Percentiles rank a stretch among this genome's conserved stretches.
Conservation (phyloP, 2,888 invertebrate genomes). For the Caenorhabditis wallacei region DNA sequence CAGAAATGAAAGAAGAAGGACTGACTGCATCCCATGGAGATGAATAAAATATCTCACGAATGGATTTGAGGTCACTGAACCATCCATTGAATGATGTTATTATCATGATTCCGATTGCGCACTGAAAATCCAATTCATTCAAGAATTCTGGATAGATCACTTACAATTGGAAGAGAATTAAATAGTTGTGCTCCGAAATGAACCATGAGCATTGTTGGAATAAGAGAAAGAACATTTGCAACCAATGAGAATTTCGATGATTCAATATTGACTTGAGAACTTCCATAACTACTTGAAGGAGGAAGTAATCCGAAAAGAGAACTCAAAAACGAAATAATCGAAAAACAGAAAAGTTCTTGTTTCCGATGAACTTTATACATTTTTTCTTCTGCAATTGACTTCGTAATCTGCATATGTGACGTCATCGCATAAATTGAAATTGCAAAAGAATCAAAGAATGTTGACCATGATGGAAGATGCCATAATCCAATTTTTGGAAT, state of each 20-base stretch:
- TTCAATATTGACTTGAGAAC: slow-evolving; percentile 70
- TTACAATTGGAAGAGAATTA: slow-evolving; percentile 63
- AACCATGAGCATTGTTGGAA: slow-evolving; percentile 52
- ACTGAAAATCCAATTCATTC: slow-evolving; percentile 40
- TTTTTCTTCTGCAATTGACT: slow-evolving; percentile 66
- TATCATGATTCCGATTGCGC: slow-evolving; percentile 67
- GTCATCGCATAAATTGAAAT: slow-evolving; percentile 70
- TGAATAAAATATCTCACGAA: slow-evolving; percentile 59
- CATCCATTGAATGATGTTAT: slow-evolving; percentile 66
- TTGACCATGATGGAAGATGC: slow-evolving; percentile 41
- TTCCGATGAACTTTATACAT: slow-evolving; percentile 70
- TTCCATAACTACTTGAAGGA: slow-evolving; percentile 65
- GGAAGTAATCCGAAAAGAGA: slow-evolving; percentile 66
- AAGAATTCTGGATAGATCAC: slow-evolving; percentile 4
- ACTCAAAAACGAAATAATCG: slow-evolving; percentile 64
- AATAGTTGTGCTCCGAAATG: slow-evolving; percentile 61
- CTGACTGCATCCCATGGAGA: slow-evolving; percentile 67
- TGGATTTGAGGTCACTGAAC: slow-evolving; percentile 61
- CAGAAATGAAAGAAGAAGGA: background rate
- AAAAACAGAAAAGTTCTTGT: slow-evolving; percentile 70
- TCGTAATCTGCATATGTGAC: slow-evolving; percentile 66
- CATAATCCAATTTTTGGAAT: slow-evolving; percentile 42
- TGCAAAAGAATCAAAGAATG: slow-evolving; percentile 65
- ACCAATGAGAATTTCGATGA: slow-evolving; percentile 70
- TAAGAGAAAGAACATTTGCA: slow-evolving; percentile 56